Conservation (phyloP, 2,797 vertebrate genomes). For the Hephaestus fuliginosus region DNA sequence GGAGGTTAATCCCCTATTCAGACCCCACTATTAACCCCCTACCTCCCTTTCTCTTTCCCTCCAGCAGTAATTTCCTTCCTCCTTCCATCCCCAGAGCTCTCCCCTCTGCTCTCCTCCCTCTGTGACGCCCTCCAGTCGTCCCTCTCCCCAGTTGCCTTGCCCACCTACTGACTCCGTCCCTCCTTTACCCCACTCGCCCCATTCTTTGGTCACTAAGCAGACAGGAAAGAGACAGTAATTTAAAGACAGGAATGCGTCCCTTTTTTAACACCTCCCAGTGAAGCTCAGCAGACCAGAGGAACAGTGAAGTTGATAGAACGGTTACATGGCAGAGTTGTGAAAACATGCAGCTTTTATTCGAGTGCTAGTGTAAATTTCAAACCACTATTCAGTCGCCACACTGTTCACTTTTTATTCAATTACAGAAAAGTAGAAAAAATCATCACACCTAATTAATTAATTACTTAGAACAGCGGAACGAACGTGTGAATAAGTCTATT, state of each 20-base stretch:
- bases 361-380: background rate
- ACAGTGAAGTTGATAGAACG: slow-evolving; percentile 2
- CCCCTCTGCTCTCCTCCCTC: background rate
- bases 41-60: slow-evolving; percentile 48
- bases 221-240: slow-evolving; percentile 16
- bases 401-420: background rate
- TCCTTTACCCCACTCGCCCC: slow-evolving; percentile 8
- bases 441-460: background rate
- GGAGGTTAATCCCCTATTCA: slow-evolving; percentile 46
- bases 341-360: background rate
- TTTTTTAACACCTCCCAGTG: background rate
- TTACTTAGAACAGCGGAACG: background rate
- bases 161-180: slow-evolving; percentile 39
- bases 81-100: background rate
- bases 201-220: slow-evolving; percentile 14
- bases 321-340: background rate
- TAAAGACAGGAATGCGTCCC: slow-evolving; percentile 39
- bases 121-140: slow-evolving; percentile 40
- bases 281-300: slow-evolving; percentile 5
- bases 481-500: background rate
- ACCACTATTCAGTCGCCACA: background rate
- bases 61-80: slow-evolving; percentile 2
- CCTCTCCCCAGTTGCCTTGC: slow-evolving; percentile 23
- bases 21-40: slow-evolving; percentile 56
- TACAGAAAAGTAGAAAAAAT: background rate